phyloP scores from a whole-genome alignment of 1,140 invertebrate species.

The Muscidifurax raptorellus region DNA sequence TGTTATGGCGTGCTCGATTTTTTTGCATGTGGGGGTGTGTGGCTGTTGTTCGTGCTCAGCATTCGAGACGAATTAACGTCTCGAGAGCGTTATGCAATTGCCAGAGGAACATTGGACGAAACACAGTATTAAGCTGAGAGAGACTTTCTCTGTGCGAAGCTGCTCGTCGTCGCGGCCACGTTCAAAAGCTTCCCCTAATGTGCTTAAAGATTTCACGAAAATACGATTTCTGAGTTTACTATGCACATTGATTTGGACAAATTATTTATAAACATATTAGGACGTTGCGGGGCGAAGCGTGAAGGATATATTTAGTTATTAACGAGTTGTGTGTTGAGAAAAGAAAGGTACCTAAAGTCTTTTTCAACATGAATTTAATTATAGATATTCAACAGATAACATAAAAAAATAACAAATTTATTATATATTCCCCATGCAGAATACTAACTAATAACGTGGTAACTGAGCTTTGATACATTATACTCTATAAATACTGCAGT shows the following conservation, averaged over 20 bases:
- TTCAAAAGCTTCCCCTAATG: not conserved
- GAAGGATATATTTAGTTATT: no score
- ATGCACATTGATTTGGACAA: not conserved
- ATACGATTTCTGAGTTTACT: not conserved
- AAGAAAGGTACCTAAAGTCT: no score
- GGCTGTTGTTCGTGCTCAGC: not conserved
- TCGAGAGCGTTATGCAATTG: constrained; percentile 21
- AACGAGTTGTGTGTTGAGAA: no score
- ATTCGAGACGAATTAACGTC: constrained; percentile 7
- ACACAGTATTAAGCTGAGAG: not conserved
- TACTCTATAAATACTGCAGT: no score
- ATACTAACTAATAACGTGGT: no score
- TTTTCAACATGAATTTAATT: no score
- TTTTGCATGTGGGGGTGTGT: not conserved
- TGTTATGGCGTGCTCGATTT: not conserved
- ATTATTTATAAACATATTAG: no score
- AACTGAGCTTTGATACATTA: no score
- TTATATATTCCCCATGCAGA: no score
- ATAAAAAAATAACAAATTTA: no score
- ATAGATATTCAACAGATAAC: no score
- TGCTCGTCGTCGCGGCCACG: not conserved
- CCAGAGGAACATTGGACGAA: not conserved
- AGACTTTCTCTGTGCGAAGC: not conserved
- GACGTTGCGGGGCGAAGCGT: no score
- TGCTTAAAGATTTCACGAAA: not conserved